These are phyloP conservation scores for Luehdorfia chinensis DNA, from an alignment of 1,140 invertebrate genomes.

Conservation along the genomic window DNA sequence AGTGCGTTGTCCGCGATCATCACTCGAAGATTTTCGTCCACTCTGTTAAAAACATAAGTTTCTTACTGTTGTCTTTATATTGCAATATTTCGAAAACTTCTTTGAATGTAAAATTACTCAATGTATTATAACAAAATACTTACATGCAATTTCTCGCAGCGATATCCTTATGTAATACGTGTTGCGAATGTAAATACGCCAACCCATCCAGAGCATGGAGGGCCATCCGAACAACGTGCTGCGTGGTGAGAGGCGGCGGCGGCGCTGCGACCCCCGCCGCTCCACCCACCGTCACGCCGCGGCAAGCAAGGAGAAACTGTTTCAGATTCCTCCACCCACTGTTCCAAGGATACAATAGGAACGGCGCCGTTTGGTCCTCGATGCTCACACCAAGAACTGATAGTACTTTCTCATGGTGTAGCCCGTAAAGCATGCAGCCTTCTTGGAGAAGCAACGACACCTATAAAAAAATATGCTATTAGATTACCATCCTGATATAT, in stretches of 20 bases:
- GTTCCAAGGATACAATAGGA: constrained; percentile 90
- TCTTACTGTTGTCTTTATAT: neutral
- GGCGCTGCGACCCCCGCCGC: constrained; percentile 60
- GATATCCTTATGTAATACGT: constrained; percentile 94
- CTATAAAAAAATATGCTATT: constrained; percentile 35
- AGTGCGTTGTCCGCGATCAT: constrained; percentile 95
- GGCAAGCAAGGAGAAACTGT: constrained; percentile 84
- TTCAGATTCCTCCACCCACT: constrained; percentile 93
- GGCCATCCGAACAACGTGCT: constrained; percentile 96
- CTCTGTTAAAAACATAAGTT: constrained; percentile 49
- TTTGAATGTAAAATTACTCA: too few species aligned
- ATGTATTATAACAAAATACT: constrained; percentile 78
- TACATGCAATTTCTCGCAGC: constrained; percentile 96
- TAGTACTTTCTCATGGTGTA: constrained; percentile 90
- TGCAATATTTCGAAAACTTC: too few species aligned
- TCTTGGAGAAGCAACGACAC: constrained; percentile 90
- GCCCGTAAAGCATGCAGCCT: constrained; percentile 91
- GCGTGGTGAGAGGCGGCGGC: constrained; percentile 89
- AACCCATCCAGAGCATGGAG: constrained; percentile 92
- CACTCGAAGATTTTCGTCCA: constrained; percentile 92
- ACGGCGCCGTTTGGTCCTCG: constrained; percentile 91
- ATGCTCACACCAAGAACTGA: constrained; percentile 93
- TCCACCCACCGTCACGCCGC: constrained; percentile 81
- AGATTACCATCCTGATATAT: constrained; percentile 8
- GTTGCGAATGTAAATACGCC: constrained; percentile 93